Base-by-base conservation (phyloP, 2,113 vertebrate species). In the Alethe diademata region DNA sequence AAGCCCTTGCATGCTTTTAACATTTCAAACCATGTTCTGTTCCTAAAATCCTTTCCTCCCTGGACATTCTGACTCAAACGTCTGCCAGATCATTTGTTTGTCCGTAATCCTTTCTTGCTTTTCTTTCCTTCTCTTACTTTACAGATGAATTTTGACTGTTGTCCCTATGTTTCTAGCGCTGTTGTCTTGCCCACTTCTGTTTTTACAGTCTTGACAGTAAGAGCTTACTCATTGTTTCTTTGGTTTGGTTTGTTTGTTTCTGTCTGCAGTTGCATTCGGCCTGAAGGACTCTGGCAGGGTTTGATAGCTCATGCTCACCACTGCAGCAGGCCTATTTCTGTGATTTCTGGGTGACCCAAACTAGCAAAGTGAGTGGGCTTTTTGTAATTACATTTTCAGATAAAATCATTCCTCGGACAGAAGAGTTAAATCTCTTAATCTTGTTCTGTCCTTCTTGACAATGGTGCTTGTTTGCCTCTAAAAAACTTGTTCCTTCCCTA, bases 31-130 rank as follows among this genome's bases (percentile, higher is more conserved):
- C 31, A 2, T 25, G 14, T 88, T 88, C 51, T 4, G 0, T 47
- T 93, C 38, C 51, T 73, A 42, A 96, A 93, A 70, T 80, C 67
- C 19, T 81, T 95, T 86, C 26, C 33, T 90, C 65, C 38, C 26
- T 66, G 28, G 75, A 10, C 60, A 82, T 83, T 62, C 26, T 38
- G 62, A 66, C 61, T 74, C 35, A 33, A 47, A 20, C 2, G 1
- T 91, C 29, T 88, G 31, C 48, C n/a, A 7, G 33, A 48, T 76
- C 75, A 57, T 42, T 31, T 67, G 43, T 60, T 78, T 36, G 33
- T 75, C 45, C 50, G 25, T 88, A 86, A 86, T 95, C 19, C 38
- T 70, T 90, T 56, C 40, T 75, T 79, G 51, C 42, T 72, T 78
- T 31, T 50, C 40, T 38, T 86, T 15, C 33, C 4, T 65, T 6